Evolutionary conservation across 2,888 invertebrate genomes (phyloP).

Genomic region (Aproaerema taeniolella): DNA sequence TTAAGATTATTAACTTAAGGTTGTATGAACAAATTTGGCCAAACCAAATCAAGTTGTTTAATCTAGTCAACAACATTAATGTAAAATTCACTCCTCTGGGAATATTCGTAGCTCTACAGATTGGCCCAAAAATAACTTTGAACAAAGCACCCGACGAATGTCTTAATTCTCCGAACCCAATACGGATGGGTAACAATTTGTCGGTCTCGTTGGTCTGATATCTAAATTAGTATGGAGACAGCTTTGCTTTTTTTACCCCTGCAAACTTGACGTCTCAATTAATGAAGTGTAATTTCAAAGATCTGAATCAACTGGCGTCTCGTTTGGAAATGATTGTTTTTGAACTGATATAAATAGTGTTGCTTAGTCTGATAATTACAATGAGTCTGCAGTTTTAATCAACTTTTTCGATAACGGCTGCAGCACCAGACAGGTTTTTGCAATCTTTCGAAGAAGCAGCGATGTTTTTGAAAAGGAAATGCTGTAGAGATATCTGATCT

Average conservation of each 20-base stretch:
- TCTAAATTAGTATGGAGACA: conserved; percentile 72
- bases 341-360: neutral
- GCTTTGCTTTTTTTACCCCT: conserved; percentile 31
- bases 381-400: conserved; percentile 10
- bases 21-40: too few relatives aligned
- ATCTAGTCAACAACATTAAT: too few relatives aligned
- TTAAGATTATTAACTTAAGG: too few relatives aligned
- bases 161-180: conserved; percentile 58
- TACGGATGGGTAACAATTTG: conserved; percentile 63
- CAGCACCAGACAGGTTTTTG: too few relatives aligned
- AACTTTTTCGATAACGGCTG: too few relatives aligned
- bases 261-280: conserved; percentile 66
- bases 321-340: conserved; percentile 34
- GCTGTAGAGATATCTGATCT: too few relatives aligned
- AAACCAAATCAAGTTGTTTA: too few relatives aligned
- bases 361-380: conserved; percentile 9
- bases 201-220: conserved; percentile 66
- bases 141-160: conserved; percentile 29
- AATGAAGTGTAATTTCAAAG: conserved; percentile 66
- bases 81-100: too few relatives aligned
- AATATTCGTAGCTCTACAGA: conserved; percentile 7
- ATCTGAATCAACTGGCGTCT: conserved; percentile 56
- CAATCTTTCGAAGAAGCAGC: too few relatives aligned
- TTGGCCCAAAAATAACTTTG: conserved; percentile 16
- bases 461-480: too few relatives aligned